These are phyloP conservation scores for Diachasma alloeum DNA, from an alignment of 1,140 invertebrate species.

Conservation along the genomic window DNA sequence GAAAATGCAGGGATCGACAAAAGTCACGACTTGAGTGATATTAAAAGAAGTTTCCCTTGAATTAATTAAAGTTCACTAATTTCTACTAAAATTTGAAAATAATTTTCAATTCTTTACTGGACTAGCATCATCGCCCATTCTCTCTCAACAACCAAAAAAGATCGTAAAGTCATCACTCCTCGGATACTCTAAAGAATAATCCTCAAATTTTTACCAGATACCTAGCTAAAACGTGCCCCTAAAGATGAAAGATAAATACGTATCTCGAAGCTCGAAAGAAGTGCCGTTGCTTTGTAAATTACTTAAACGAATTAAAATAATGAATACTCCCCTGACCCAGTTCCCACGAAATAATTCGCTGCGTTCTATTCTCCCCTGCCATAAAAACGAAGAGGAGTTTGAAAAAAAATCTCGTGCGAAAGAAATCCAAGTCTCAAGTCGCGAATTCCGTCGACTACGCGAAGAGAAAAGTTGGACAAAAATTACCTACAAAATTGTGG, in stretches of 20 bases:
- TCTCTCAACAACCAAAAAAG: not conserved
- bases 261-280: not conserved
- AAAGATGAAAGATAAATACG: not conserved
- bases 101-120: not conserved
- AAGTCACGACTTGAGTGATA: no score
- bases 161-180: not conserved
- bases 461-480: not conserved
- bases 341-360: no score
- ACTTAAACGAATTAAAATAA: slow-evolving; percentile 15
- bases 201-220: not conserved
- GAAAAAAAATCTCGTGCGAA: not conserved
- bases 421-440: no score
- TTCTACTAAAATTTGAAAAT: no score
- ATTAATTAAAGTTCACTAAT: no score
- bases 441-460: no score
- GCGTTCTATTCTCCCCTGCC: no score
- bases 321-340: not conserved
- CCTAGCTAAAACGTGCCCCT: not conserved
- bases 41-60: no score
- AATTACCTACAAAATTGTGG: no score
- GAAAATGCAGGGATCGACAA: no score
- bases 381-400: no score
- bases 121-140: not conserved
- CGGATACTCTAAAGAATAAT: not conserved
- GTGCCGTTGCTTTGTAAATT: slow-evolving; percentile 13